Conservation (phyloP, 2,888 invertebrate genomes). For the Emmelina monodactyla region DNA sequence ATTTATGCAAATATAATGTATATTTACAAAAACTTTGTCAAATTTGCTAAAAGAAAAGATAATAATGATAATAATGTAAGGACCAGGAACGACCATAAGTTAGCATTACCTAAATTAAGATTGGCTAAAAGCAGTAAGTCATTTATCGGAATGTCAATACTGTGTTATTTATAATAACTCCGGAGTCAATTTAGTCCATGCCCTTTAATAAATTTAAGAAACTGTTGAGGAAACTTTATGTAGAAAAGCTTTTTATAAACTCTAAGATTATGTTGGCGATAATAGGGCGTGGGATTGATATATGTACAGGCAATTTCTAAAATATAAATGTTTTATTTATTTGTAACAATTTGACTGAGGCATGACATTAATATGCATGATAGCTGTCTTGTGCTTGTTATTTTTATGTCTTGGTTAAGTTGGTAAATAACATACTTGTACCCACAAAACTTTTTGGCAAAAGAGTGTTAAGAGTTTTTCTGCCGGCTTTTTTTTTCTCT, state of each 20-base stretch:
- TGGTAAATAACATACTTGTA: no score
- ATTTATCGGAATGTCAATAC: not conserved
- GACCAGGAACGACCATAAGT: constrained; percentile 1
- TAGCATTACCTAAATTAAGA: not conserved
- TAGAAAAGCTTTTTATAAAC: not conserved
- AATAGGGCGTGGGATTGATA: constrained; percentile 1
- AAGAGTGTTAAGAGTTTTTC: no score
- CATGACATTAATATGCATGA: not conserved
- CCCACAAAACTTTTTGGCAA: no score
- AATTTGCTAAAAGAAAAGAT: not conserved
- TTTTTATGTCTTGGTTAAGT: no score
- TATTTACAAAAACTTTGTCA: no score
- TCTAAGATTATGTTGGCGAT: not conserved
- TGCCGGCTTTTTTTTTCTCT: no score
- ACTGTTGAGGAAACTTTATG: not conserved
- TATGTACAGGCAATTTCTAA: not conserved
- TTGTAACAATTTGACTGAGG: constrained; percentile 41
- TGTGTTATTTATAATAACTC: not conserved
- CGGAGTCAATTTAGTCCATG: not conserved
- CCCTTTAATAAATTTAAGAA: not conserved
- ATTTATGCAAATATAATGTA: no score
- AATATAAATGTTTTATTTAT: not conserved
- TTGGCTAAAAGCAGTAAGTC: not conserved
- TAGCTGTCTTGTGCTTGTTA: not conserved
- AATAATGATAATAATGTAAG: not conserved